Evolutionary conservation across 2,888 invertebrate genomes (phyloP).

Genomic region (Selenia dentaria): DNA sequence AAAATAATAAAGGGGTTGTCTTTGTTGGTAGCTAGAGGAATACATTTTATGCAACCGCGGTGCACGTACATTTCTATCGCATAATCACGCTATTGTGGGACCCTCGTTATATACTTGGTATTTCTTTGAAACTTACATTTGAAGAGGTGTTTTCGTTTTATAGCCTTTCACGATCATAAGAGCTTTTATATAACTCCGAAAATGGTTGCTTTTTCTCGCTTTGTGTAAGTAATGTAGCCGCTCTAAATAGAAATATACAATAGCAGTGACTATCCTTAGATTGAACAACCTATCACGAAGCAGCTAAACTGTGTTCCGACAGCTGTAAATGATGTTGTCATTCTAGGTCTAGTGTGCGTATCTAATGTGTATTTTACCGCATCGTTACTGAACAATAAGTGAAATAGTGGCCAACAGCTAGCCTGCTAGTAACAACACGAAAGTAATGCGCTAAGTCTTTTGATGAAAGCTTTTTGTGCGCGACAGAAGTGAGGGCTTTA

Average conservation of each 20-base stretch:
- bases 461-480: constrained; percentile 15
- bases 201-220: constrained; percentile 11
- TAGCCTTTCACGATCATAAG: constrained; percentile 36
- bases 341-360: too few relatives aligned
- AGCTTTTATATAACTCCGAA: constrained; percentile 28
- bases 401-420: too few relatives aligned
- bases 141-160: constrained; percentile 40
- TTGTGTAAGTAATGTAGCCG: too few relatives aligned
- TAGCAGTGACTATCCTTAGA: background rate
- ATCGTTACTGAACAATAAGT: too few relatives aligned
- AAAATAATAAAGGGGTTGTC: constrained; percentile 74
- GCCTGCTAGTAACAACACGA: too few relatives aligned
- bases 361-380: too few relatives aligned
- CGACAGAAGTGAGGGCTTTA: too few relatives aligned
- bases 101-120: constrained; percentile 43
- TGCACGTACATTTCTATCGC: constrained; percentile 53
- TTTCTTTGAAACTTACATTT: constrained; percentile 42
- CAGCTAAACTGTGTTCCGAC: too few relatives aligned
- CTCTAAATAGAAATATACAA: too few relatives aligned
- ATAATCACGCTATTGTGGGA: constrained; percentile 59
- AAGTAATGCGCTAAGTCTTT: constrained; percentile 1
- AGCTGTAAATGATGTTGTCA: too few relatives aligned
- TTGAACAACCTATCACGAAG: too few relatives aligned
- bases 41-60: constrained; percentile 70
- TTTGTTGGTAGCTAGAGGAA: constrained; percentile 66